Evolutionary conservation across 2,888 invertebrate genomes (phyloP).

Genomic region (Melangyna quadrimaculata): DNA sequence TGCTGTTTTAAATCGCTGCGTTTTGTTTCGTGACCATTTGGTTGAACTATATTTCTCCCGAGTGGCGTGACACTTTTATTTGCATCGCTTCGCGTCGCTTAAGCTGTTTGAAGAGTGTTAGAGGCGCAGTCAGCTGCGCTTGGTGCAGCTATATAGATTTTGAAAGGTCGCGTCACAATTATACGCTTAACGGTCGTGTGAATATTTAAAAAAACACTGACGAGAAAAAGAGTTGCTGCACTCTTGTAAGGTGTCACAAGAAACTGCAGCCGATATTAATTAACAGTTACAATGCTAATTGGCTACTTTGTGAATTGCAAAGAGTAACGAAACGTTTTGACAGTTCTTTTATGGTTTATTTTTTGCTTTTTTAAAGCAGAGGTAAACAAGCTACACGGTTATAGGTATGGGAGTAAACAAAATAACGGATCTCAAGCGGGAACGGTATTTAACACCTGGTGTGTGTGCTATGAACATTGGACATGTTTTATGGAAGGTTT

Average conservation of each 20-base stretch:
- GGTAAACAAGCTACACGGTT: background rate
- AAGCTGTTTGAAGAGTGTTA: constrained; percentile 31
- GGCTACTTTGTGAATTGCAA: constrained; percentile 57
- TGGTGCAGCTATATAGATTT: constrained; percentile 35
- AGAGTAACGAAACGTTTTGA: constrained; percentile 38
- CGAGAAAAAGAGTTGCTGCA: constrained; percentile 17
- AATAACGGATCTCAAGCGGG: constrained; percentile 47
- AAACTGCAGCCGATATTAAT: constrained; percentile 62
- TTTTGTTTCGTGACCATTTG: constrained; percentile 61
- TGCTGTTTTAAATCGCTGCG: constrained; percentile 43
- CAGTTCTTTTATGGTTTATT: background rate
- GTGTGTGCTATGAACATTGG: constrained; percentile 17
- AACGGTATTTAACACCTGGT: constrained; percentile 50
- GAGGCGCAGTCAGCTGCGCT: constrained; percentile 37
- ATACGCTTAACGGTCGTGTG: constrained; percentile 52
- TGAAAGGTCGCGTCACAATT: constrained; percentile 62
- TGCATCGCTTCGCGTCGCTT: constrained; percentile 30
- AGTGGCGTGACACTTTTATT: constrained; percentile 66
- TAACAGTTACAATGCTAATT: constrained; percentile 68
- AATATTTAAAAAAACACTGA: constrained; percentile 34
- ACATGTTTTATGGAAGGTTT: constrained; percentile 42
- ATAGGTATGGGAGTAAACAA: background rate
- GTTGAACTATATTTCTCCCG: constrained; percentile 39
- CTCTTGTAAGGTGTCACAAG: constrained; percentile 63
- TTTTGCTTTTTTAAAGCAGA: background rate